phyloP scores from a whole-genome alignment of 1,140 invertebrate species.

The Drosophila melanica region DNA sequence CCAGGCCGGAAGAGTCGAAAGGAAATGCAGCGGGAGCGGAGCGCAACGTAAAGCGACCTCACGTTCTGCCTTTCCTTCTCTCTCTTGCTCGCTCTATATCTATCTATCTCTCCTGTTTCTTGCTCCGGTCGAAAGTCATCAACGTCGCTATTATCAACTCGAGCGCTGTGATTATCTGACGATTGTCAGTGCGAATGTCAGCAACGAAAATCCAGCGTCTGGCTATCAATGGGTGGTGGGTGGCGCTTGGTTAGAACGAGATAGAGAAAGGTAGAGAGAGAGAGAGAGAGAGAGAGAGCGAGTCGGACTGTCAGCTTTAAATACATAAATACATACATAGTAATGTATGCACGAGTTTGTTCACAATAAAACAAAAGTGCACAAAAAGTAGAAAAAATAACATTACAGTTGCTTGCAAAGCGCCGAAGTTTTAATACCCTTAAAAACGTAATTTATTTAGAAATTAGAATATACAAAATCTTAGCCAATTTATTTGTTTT shows the following conservation, averaged over 20 bases:
- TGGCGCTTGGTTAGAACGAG: slow-evolving; percentile 17
- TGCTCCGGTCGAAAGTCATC: slow-evolving; percentile 58
- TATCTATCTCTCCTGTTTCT: not conserved
- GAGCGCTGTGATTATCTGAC: slow-evolving; percentile 74
- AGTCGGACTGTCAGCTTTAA: slow-evolving; percentile 5
- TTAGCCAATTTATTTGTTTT: too few species aligned
- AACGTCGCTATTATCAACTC: slow-evolving; percentile 75
- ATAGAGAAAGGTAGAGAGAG: not conserved
- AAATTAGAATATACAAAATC: too few species aligned
- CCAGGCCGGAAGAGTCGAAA: slow-evolving; percentile 39
- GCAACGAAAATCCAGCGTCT: not conserved
- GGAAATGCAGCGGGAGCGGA: slow-evolving; percentile 44
- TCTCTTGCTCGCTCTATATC: not conserved
- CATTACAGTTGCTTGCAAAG: not conserved
- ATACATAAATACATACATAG: slow-evolving; percentile 9
- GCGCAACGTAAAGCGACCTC: slow-evolving; percentile 13
- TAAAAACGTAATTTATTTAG: not conserved
- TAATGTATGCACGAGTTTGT: not conserved
- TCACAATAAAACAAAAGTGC: slow-evolving; percentile 19
- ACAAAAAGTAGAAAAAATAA: slow-evolving; percentile 2
- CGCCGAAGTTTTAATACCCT: not conserved
- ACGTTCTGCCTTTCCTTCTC: not conserved
- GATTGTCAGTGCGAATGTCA: slow-evolving; percentile 50
- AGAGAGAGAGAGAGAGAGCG: slow-evolving; percentile 9
- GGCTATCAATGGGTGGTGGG: slow-evolving; percentile 11